Percentiles rank a stretch among this genome's conserved stretches.
Conservation (phyloP, 2,113 vertebrate genomes). For the Chauna torquata region DNA sequence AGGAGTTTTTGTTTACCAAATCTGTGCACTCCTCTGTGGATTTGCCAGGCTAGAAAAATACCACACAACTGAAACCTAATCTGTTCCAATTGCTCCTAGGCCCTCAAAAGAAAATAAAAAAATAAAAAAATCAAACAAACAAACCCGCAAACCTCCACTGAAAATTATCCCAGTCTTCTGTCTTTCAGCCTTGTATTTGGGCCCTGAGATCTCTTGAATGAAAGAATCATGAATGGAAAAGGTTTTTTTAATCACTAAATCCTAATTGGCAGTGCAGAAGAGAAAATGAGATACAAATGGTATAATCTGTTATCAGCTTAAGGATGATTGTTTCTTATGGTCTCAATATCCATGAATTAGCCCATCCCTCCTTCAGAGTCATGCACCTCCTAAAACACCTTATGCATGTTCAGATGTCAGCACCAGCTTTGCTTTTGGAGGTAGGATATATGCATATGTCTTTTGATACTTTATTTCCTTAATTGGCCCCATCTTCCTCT, state of each 20-base stretch:
- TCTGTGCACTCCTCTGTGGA: slow-evolving; percentile 1
- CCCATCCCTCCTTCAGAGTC: neutral
- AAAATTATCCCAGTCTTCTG: neutral
- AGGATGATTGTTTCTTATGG: neutral
- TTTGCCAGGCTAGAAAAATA: slow-evolving; percentile 41
- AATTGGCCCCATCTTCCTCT: neutral
- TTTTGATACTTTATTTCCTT: neutral
- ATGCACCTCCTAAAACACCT: neutral
- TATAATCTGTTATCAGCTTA: neutral
- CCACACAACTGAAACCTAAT: neutral
- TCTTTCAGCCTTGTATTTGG: neutral
- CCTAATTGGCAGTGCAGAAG: neutral
- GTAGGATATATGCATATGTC: neutral
- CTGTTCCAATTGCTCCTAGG: slow-evolving; percentile 3
- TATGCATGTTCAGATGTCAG: neutral
- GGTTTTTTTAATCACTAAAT: neutral
- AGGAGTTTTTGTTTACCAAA: slow-evolving; percentile 42
- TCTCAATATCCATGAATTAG: neutral
- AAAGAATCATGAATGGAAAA: neutral
- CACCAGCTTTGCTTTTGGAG: neutral
- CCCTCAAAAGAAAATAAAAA: neutral
- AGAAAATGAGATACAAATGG: neutral
- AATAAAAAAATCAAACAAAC: neutral
- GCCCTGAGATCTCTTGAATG: neutral
- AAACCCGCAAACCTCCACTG: neutral